Conservation (phyloP, 2,888 invertebrate genomes). For the Drosophila rellima region DNA sequence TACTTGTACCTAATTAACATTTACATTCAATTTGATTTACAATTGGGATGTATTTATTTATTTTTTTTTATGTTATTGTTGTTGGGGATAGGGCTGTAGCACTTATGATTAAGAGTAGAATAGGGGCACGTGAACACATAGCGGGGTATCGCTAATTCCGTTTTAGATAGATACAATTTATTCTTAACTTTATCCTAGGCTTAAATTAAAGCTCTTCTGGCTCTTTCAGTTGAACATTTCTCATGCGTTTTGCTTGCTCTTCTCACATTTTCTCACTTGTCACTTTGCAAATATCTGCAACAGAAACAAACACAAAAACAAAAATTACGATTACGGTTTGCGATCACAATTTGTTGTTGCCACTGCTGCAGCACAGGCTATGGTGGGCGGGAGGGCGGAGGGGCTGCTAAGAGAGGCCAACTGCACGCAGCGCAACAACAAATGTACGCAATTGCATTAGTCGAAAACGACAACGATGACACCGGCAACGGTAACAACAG, state of each 20-base stretch:
- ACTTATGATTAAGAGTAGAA: constrained; percentile 32
- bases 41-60: constrained; percentile 8
- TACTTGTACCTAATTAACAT: constrained; percentile 27
- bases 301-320: constrained; percentile 51
- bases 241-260: constrained; percentile 23
- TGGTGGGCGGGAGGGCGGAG: not conserved
- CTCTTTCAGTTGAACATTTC: constrained; percentile 25
- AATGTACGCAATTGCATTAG: constrained; percentile 29
- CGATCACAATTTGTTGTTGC: constrained; percentile 47
- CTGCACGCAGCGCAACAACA: constrained; percentile 35
- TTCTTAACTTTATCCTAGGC: constrained; percentile 40
- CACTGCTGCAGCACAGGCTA: not conserved
- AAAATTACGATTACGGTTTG: constrained; percentile 29
- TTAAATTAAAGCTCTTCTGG: constrained; percentile 31
- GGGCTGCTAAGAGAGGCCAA: constrained; percentile 14
- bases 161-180: constrained; percentile 35
- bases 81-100: constrained; percentile 16
- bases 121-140: constrained; percentile 46
- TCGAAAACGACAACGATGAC: constrained; percentile 19
- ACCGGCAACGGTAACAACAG: constrained; percentile 13
- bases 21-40: constrained; percentile 19
- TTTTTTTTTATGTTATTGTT: constrained; percentile 16
- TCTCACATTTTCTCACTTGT: constrained; percentile 50
- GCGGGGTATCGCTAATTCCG: constrained; percentile 50
- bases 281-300: constrained; percentile 54